phyloP scores from a whole-genome alignment of 2,113 vertebrate species.

The Oreotrochilus melanogaster region DNA sequence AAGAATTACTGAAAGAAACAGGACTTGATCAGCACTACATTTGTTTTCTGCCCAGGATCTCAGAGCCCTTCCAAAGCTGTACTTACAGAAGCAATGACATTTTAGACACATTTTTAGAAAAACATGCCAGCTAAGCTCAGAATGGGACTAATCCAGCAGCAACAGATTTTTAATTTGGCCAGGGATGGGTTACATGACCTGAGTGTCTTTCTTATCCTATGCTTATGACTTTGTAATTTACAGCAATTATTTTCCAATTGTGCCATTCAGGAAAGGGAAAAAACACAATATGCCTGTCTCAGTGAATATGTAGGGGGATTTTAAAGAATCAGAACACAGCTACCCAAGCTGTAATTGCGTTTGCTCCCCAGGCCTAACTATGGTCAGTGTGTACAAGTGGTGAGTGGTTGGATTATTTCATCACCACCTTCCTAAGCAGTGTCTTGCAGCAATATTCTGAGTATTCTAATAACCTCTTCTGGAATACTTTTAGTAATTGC shows the following conservation, averaged over 20 bases:
- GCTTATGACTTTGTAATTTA: constrained; percentile 48
- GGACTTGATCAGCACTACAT: background rate
- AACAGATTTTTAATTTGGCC: constrained; percentile 46
- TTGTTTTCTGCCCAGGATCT: background rate
- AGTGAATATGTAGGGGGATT: background rate
- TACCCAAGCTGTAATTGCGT: background rate
- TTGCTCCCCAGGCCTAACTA: background rate
- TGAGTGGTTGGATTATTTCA: background rate
- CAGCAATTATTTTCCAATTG: constrained; percentile 35
- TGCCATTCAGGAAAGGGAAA: constrained; percentile 36
- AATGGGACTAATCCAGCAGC: constrained; percentile 2
- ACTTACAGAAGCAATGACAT: too few species aligned
- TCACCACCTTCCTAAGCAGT: background rate
- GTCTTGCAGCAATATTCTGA: background rate
- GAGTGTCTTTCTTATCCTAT: constrained; percentile 24
- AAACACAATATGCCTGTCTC: background rate
- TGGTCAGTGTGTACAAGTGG: background rate
- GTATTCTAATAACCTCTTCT: background rate
- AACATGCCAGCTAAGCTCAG: background rate
- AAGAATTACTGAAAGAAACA: background rate
- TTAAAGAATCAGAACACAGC: background rate
- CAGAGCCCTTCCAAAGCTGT: background rate
- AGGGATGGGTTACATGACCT: constrained; percentile 37
- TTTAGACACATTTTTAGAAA: background rate
- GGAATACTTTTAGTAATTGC: background rate